phyloP scores from a whole-genome alignment of 2,888 invertebrate genomes.

The Neoscelio sp. region DNA sequence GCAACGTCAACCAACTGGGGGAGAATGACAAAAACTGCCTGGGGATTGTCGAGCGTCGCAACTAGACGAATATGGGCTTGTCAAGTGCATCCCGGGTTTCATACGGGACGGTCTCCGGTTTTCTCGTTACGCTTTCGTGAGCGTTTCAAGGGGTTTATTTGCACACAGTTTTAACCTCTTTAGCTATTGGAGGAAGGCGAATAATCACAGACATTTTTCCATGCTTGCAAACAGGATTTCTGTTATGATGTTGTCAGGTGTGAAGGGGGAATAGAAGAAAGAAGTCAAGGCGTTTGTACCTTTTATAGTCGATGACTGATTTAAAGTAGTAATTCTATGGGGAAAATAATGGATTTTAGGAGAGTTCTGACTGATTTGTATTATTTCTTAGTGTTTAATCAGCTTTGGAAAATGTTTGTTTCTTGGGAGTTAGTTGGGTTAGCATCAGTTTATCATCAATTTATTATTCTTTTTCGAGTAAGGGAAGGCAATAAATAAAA shows the following conservation, averaged over 20 bases:
- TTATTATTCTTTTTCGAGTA: too few species aligned
- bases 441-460: too few species aligned
- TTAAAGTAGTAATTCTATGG: too few species aligned
- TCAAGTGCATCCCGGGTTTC: constrained; percentile 58
- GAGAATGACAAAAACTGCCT: constrained; percentile 51
- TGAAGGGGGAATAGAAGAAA: not conserved
- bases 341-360: constrained; percentile 8
- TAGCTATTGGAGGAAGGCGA: constrained; percentile 4
- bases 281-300: too few species aligned
- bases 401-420: too few species aligned
- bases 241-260: constrained; percentile 10
- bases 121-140: constrained; percentile 47
- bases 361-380: too few species aligned
- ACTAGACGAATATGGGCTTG: constrained; percentile 62
- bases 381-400: too few species aligned
- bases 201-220: constrained; percentile 48
- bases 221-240: constrained; percentile 48
- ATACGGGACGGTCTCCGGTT: constrained; percentile 57
- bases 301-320: too few species aligned
- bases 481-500: too few species aligned
- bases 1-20: constrained; percentile 11
- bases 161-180: constrained; percentile 27
- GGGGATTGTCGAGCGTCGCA: constrained; percentile 57
- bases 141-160: constrained; percentile 40
- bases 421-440: too few species aligned